Conservation (phyloP, 2,888 invertebrate species). For the Desoria tigrina region DNA sequence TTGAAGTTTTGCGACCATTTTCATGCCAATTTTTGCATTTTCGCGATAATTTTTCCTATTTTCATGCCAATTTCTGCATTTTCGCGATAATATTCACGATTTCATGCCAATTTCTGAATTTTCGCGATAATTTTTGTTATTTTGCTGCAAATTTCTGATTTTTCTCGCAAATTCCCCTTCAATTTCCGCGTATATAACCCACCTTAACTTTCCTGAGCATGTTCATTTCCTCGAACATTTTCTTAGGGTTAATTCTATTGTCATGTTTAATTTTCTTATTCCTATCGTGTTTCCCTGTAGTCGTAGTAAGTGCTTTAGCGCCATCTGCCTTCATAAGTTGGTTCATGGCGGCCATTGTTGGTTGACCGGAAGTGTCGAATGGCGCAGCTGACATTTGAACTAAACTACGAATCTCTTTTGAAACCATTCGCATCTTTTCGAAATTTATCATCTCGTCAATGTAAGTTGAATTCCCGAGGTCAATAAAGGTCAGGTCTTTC, state of each 20-base stretch:
- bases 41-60: no score
- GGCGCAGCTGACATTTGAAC: conserved; percentile 96
- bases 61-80: no score
- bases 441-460: conserved; percentile 91
- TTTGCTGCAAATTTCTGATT: no score
- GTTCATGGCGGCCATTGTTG: conserved; percentile 82
- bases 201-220: conserved; percentile 52
- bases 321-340: conserved; percentile 72
- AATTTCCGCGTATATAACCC: no score
- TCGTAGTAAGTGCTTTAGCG: conserved; percentile 61
- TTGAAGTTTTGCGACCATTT: no score
- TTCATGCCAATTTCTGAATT: no score
- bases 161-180: no score
- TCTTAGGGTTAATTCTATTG: conserved; percentile 73
- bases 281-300: conserved; percentile 70
- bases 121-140: no score
- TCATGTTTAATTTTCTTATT: conserved; percentile 59
- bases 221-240: conserved; percentile 89
- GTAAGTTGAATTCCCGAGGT: conserved; percentile 91
- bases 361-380: conserved; percentile 64
- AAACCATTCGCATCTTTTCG: conserved; percentile 97
- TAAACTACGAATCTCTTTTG: conserved; percentile 86
- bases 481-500: conserved; percentile 90
- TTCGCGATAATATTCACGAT: no score
- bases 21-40: no score